phyloP scores from a whole-genome alignment of 1,140 invertebrate genomes.

The Drosophila dunni region DNA sequence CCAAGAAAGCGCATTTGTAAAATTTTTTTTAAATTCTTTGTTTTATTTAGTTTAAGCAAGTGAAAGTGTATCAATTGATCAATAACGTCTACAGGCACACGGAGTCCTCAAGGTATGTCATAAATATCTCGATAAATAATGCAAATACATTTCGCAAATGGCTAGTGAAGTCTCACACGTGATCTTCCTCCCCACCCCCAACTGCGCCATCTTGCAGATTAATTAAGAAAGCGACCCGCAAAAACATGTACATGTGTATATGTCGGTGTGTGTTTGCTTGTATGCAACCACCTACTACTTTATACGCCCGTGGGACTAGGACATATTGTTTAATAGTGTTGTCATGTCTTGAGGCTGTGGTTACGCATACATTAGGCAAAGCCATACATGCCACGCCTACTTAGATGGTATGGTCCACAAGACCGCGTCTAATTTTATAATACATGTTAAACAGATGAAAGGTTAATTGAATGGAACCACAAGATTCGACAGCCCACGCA shows the following conservation, averaged over 20 bases:
- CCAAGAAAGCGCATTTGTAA: not conserved
- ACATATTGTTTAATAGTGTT: slow-evolving; percentile 81
- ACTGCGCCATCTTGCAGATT: slow-evolving; percentile 21
- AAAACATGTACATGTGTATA: not conserved
- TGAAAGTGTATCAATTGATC: too few relatives aligned
- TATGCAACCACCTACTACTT: slow-evolving; percentile 18
- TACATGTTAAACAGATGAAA: slow-evolving; percentile 83
- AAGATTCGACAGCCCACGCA: slow-evolving; percentile 73
- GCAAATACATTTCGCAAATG: slow-evolving; percentile 15
- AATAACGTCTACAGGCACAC: too few relatives aligned
- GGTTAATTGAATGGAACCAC: slow-evolving; percentile 82
- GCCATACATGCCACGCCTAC: slow-evolving; percentile 25
- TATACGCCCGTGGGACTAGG: slow-evolving; percentile 8
- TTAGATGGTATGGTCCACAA: slow-evolving; percentile 56
- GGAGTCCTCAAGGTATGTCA: too few relatives aligned
- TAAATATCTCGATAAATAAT: not conserved
- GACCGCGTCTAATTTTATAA: slow-evolving; percentile 82
- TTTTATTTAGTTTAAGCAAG: not conserved
- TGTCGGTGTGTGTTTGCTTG: not conserved
- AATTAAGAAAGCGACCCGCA: slow-evolving; percentile 43
- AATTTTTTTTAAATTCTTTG: not conserved
- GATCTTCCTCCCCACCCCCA: not conserved
- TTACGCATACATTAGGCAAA: slow-evolving; percentile 74
- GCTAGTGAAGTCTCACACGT: not conserved
- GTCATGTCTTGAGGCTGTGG: slow-evolving; percentile 80